A percentile compares a stretch with the other conserved stretches of the same genome.
Conservation (phyloP, 64 coral and sea anemone genomes). For the Anthopleura sola region DNA sequence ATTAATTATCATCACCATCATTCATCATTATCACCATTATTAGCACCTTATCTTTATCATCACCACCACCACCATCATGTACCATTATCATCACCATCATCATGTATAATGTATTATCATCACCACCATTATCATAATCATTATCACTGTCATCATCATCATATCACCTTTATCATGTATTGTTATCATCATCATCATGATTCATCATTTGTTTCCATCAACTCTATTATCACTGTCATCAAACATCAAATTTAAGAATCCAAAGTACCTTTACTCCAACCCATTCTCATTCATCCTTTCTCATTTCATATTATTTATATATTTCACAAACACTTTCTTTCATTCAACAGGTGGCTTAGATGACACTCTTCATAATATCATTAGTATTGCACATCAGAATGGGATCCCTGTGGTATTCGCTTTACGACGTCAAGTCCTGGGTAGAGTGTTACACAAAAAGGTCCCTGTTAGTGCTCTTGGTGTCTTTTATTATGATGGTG, state of each 20-base stretch:
- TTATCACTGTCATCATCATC: neutral
- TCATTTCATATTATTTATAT: too few relatives aligned
- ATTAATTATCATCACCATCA: neutral
- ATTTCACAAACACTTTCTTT: neutral
- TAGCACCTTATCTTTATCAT: too few relatives aligned
- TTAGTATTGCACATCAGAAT: conserved; percentile 67
- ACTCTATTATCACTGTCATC: too few relatives aligned
- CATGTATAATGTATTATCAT: too few relatives aligned
- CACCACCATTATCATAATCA: neutral
- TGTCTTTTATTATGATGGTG: conserved; percentile 98
- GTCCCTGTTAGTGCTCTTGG: conserved; percentile 95
- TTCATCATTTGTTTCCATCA: neutral
- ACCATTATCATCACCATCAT: neutral
- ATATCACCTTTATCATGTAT: neutral
- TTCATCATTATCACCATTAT: too few relatives aligned
- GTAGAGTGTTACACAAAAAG: conserved; percentile 85
- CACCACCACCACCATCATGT: neutral
- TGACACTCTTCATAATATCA: conserved; percentile 75
- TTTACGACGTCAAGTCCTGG: conserved; percentile 73
- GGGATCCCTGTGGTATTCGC: conserved; percentile 78
- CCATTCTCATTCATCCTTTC: too few relatives aligned
- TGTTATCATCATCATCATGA: neutral
- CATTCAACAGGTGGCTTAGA: conserved; percentile 70
- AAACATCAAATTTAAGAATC: too few relatives aligned
- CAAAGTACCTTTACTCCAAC: too few relatives aligned